Conservation (phyloP, 2,888 invertebrate genomes). For the Adelphocoris suturalis region DNA sequence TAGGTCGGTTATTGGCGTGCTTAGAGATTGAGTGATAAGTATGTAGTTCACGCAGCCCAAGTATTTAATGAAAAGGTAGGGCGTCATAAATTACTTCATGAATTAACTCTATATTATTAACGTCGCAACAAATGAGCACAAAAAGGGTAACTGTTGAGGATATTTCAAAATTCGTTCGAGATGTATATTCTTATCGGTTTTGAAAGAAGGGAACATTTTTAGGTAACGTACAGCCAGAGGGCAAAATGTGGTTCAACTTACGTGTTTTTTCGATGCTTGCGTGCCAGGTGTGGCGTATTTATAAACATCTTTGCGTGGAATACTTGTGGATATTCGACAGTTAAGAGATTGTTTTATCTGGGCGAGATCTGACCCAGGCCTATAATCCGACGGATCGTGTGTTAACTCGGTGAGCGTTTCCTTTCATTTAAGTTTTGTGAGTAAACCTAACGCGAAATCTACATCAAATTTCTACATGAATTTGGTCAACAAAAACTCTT, state of each 20-base stretch:
- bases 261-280: conserved; percentile 6
- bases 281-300: not conserved
- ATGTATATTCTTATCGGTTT: not conserved
- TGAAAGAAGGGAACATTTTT: not conserved
- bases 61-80: conserved; percentile 44
- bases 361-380: not conserved
- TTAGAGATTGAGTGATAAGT: not conserved
- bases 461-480: too few species aligned
- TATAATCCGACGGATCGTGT: conserved; percentile 1
- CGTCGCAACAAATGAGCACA: conserved; percentile 38
- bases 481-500: too few species aligned
- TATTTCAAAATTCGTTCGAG: not conserved
- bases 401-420: not conserved
- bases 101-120: not conserved
- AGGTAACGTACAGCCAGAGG: not conserved
- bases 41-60: conserved; percentile 17
- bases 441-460: not conserved
- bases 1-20: conserved; percentile 41
- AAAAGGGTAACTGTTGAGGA: not conserved
- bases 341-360: conserved; percentile 19
- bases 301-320: conserved; percentile 43
- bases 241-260: not conserved
- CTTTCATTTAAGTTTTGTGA: not conserved
- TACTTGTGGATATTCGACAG: not conserved
- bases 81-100: conserved; percentile 40